Evolutionary conservation across 2,113 vertebrate species (phyloP).

Genomic region (Leptobrachium leishanense): DNA sequence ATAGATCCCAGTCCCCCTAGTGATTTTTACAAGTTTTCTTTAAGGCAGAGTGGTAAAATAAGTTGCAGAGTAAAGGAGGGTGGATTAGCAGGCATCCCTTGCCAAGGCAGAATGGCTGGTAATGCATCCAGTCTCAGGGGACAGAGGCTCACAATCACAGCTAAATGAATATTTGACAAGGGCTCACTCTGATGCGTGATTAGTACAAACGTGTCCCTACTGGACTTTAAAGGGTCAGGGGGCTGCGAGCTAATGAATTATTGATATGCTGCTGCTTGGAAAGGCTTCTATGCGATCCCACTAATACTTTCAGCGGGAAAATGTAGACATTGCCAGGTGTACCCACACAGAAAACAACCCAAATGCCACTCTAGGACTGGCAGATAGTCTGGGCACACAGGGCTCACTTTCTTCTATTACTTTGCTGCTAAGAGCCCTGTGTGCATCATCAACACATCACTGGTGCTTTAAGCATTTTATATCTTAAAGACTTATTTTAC

Average conservation of each 20-base stretch:
- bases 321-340: conserved; percentile 45
- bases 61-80: conserved; percentile 69
- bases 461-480: too few relatives aligned
- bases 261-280: conserved; percentile 84
- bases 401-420: too few relatives aligned
- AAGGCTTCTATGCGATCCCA: too few relatives aligned
- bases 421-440: too few relatives aligned
- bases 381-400: too few relatives aligned
- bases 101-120: conserved; percentile 80
- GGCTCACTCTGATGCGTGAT: conserved; percentile 89
- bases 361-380: too few relatives aligned
- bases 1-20: conserved; percentile 69
- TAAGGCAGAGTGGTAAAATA: conserved; percentile 71
- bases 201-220: conserved; percentile 86
- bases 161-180: conserved; percentile 99
- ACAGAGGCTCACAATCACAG: conserved; percentile 90
- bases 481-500: too few relatives aligned
- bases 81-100: conserved; percentile 86
- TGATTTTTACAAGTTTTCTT: conserved; percentile 55
- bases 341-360: too few relatives aligned
- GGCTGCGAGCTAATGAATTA: conserved; percentile 92
- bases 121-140: conserved; percentile 85
- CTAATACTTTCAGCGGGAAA: too few relatives aligned
- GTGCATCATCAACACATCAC: too few relatives aligned
- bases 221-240: conserved; percentile 91